Conservation (phyloP, 2,888 invertebrate species). For the Arctia plantaginis region DNA sequence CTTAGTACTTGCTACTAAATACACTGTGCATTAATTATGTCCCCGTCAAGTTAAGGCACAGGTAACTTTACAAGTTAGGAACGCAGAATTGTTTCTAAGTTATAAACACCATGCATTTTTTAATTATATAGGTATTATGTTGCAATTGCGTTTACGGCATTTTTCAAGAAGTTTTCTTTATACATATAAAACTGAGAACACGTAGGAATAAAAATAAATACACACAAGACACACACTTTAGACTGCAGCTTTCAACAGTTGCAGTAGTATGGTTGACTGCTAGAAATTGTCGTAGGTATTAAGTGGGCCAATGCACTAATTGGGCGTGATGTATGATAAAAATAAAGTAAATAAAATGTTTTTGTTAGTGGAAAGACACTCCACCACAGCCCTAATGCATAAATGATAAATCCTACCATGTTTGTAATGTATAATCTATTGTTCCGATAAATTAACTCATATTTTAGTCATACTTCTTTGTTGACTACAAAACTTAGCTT, state of each 20-base stretch:
- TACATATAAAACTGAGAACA: neutral
- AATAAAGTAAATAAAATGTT: no score
- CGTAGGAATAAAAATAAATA: neutral
- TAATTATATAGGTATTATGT: conserved; percentile 35
- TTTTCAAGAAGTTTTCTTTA: neutral
- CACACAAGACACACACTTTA: neutral
- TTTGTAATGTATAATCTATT: neutral
- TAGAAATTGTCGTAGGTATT: no score
- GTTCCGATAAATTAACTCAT: neutral
- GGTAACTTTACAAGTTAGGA: conserved; percentile 36
- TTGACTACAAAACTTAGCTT: neutral
- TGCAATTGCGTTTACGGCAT: conserved; percentile 21
- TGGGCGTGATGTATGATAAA: no score
- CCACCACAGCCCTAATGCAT: no score
- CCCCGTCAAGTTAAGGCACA: conserved; percentile 14
- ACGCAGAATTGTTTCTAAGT: conserved; percentile 21
- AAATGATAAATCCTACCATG: neutral
- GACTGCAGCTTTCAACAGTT: no score
- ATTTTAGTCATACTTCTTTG: neutral
- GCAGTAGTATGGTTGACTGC: no score
- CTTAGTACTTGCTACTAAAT: conserved; percentile 40
- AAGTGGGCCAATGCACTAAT: no score
- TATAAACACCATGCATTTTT: conserved; percentile 13
- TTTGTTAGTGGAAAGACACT: no score
- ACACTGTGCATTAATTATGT: conserved; percentile 41